Conservation (phyloP, 35 echinoderm and acorn worm genomes). For the Stichopus chloronotus region DNA sequence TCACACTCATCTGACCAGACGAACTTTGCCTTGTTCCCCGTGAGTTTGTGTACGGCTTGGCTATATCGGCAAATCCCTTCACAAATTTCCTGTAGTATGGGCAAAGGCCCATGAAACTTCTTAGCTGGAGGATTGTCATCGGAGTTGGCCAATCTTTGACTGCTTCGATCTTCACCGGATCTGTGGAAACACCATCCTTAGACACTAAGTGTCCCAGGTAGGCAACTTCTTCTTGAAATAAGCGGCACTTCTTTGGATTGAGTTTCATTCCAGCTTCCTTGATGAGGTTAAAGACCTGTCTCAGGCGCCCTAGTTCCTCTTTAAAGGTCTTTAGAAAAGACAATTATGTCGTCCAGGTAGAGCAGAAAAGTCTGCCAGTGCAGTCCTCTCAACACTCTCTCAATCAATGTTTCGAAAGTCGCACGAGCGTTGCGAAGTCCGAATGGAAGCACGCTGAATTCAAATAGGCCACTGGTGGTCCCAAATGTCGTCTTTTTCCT, state of each 20-base stretch:
- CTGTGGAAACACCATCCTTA: too few species aligned
- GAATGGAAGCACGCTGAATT: conserved; percentile 16
- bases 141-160: too few species aligned
- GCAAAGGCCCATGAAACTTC: too few species aligned
- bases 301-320: not conserved
- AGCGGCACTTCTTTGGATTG: not conserved
- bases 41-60: conserved; percentile 17
- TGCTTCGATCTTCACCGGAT: too few species aligned
- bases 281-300: not conserved
- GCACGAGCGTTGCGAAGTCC: conserved; percentile 41
- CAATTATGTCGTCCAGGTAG: conserved; percentile 57
- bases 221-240: too few species aligned
- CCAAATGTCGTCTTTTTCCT: conserved; percentile 46
- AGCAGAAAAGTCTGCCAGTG: not conserved
- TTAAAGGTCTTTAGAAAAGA: not conserved
- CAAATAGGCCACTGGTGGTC: not conserved
- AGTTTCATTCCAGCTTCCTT: not conserved
- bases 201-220: too few species aligned
- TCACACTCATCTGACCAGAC: conserved; percentile 28
- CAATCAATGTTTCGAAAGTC: conserved; percentile 53
- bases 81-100: too few species aligned
- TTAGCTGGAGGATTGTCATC: too few species aligned
- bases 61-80: too few species aligned
- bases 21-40: conserved; percentile 18
- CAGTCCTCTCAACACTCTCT: conserved; percentile 29